phyloP scores from a whole-genome alignment of 2,888 invertebrate species.

The Mimachlamys varia region DNA sequence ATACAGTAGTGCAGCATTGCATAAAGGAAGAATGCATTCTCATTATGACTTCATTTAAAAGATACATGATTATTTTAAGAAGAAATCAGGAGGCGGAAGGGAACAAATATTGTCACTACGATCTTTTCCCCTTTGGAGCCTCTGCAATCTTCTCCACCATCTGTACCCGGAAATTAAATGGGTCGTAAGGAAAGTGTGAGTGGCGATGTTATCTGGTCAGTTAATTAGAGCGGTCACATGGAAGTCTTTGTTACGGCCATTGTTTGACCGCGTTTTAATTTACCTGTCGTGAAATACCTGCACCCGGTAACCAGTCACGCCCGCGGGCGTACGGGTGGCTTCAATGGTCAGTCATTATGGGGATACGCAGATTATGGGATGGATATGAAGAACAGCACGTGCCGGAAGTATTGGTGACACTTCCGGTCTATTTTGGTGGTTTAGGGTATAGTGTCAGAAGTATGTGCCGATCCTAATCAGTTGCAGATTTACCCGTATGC shows the following conservation, averaged over 20 bases:
- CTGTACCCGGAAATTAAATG: constrained; percentile 21
- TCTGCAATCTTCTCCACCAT: neutral
- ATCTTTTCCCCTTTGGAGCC: neutral
- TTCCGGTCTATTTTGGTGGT: neutral
- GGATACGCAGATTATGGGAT: neutral
- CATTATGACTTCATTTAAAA: no score
- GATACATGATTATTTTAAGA: no score
- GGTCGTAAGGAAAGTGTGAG: neutral
- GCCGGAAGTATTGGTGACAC: constrained; percentile 19
- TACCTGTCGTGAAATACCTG: constrained; percentile 2
- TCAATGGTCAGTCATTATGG: neutral
- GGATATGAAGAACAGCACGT: neutral
- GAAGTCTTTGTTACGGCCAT: neutral
- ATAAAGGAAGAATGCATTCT: no score
- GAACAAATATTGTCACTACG: no score
- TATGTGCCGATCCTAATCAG: neutral
- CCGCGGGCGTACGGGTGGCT: neutral
- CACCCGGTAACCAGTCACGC: constrained; percentile 10
- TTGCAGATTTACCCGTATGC: neutral
- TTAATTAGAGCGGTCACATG: neutral
- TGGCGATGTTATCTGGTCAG: constrained; percentile 28
- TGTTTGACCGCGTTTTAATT: neutral
- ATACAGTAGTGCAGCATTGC: no score
- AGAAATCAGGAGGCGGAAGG: no score
- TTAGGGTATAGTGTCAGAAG: neutral